These are phyloP conservation scores for Cybosia mesomella DNA, from an alignment of 2,888 invertebrate species.

Conservation along the genomic window DNA sequence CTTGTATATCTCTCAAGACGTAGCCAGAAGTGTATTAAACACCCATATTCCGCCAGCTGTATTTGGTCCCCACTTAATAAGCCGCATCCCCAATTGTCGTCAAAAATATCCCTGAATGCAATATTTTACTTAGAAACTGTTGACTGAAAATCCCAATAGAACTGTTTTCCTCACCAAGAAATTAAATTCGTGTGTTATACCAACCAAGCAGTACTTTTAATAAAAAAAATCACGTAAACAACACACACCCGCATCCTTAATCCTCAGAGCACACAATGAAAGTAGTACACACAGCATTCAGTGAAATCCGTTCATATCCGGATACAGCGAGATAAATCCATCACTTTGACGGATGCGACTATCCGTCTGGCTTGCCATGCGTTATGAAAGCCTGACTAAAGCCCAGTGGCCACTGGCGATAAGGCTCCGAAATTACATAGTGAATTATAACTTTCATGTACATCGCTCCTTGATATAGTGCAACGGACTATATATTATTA, in stretches of 20 bases:
- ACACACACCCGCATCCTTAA: background rate
- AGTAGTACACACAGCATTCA: conserved; percentile 22
- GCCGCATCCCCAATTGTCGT: too few species aligned
- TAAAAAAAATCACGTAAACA: background rate
- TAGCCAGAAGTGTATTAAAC: background rate
- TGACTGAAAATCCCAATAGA: too few species aligned
- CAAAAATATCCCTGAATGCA: too few species aligned
- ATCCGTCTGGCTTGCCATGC: conserved; percentile 37
- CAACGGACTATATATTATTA: too few species aligned
- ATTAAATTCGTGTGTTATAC: too few species aligned
- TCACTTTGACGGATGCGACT: conserved; percentile 39
- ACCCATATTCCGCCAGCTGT: background rate
- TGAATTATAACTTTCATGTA: background rate
- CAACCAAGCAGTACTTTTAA: background rate
- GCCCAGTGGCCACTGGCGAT: background rate
- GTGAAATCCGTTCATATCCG: conserved; percentile 37
- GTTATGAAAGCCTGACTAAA: conserved; percentile 20
- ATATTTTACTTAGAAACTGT: too few species aligned
- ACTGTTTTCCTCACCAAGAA: too few species aligned
- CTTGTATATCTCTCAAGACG: background rate
- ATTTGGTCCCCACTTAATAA: background rate
- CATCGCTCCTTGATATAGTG: background rate
- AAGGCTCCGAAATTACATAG: conserved; percentile 8
- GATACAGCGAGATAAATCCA: conserved; percentile 41
- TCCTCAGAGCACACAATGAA: conserved; percentile 4